Evolutionary conservation across 1,140 invertebrate genomes (phyloP).

Genomic region (Tetraneura akinire): DNA sequence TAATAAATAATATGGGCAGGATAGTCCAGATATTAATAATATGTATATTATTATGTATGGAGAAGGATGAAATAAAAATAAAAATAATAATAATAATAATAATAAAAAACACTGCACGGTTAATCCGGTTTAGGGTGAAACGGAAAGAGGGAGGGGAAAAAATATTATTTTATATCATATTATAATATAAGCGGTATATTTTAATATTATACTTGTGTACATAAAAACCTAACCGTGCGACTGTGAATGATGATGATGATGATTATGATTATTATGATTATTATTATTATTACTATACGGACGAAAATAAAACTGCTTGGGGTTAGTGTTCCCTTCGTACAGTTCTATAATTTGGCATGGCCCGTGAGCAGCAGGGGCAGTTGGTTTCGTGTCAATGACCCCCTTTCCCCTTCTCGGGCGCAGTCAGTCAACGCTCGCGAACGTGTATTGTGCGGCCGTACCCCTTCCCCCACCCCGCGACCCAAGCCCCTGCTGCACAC

Average conservation of each 20-base stretch:
- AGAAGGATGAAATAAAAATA: not conserved
- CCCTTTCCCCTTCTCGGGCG: no score
- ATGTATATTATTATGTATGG: no score
- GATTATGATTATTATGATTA: not conserved
- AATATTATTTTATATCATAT: not conserved
- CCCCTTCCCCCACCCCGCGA: not conserved
- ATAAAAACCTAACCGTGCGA: conserved; percentile 35
- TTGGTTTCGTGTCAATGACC: conserved; percentile 50
- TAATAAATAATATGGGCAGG: no score
- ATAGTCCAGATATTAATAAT: no score
- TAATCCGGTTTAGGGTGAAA: conserved; percentile 45
- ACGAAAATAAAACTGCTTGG: conserved; percentile 50
- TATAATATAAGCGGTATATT: not conserved
- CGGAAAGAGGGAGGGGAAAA: not conserved
- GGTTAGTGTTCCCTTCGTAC: conserved; percentile 44
- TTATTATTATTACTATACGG: no score
- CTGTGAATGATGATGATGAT: not conserved
- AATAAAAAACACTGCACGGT: not conserved
- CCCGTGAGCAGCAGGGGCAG: conserved; percentile 44
- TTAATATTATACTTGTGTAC: not conserved
- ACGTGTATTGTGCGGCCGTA: not conserved
- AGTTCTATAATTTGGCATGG: conserved; percentile 50
- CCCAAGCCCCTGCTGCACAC: not conserved
- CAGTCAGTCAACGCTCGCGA: not conserved
- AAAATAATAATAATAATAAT: no score